Conservation (phyloP, 2,797 vertebrate genomes). For the Scolopax rusticola region DNA sequence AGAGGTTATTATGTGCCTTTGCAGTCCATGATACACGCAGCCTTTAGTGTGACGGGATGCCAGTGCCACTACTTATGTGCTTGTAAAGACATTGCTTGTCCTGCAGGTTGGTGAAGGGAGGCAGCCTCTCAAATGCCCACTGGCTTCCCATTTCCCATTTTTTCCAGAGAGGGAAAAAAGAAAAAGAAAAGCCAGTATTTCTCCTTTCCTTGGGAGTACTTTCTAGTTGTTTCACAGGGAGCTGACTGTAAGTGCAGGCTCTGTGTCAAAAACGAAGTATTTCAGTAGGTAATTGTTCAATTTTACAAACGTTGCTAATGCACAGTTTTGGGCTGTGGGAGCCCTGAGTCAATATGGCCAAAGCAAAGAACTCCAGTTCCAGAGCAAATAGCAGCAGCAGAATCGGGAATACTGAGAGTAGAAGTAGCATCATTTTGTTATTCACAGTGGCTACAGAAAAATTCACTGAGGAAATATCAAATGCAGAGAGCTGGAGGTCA, state of each 20-base stretch:
- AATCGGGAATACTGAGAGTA: neutral
- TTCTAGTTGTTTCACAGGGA: neutral
- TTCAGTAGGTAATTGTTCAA: neutral
- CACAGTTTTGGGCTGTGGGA: neutral
- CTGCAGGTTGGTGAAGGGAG: neutral
- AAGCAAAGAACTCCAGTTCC: constrained; percentile 6
- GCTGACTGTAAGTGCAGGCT: neutral
- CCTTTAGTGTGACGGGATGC: neutral
- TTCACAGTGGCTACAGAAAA: neutral
- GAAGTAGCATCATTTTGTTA: neutral
- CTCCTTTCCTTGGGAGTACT: neutral
- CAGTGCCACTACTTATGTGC: neutral
- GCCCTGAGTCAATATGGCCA: neutral
- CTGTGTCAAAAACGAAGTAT: neutral
- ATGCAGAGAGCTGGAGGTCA: neutral
- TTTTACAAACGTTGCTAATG: neutral
- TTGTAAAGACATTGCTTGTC: neutral
- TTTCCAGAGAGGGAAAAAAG: neutral
- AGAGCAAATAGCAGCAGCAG: constrained; percentile 28
- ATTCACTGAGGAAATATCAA: neutral
- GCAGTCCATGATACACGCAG: accelerated
- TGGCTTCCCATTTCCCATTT: neutral
- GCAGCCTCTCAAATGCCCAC: neutral
- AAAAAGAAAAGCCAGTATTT: neutral
- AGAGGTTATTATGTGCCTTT: accelerated